A percentile compares a stretch with the other conserved stretches of the same genome.
Conservation (phyloP, 2,888 invertebrate species). For the Salpingus planirostris region DNA sequence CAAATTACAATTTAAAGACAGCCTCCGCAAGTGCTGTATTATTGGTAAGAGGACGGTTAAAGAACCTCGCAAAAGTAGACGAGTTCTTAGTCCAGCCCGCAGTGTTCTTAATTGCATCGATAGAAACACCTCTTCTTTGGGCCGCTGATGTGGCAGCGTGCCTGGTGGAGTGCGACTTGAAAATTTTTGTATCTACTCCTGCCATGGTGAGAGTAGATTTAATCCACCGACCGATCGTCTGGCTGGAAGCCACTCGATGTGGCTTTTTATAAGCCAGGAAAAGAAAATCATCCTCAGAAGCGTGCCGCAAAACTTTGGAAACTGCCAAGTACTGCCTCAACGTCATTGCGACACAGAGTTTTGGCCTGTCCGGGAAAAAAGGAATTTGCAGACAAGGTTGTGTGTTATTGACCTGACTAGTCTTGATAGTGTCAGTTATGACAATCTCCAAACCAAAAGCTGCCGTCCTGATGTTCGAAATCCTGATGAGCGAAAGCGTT, state of each 20-base stretch:
- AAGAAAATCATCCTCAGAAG: too few species aligned
- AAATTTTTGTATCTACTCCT: slow-evolving; percentile 16
- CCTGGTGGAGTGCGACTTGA: slow-evolving; percentile 16
- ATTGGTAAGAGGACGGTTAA: slow-evolving; percentile 1
- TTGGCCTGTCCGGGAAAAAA: too few species aligned
- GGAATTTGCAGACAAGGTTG: too few species aligned
- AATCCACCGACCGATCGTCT: not conserved
- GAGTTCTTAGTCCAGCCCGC: slow-evolving; percentile 18
- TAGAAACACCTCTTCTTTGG: slow-evolving; percentile 16
- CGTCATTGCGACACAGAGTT: too few species aligned
- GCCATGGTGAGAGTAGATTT: not conserved
- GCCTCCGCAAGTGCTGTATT: not conserved
- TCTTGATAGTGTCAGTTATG: too few species aligned
- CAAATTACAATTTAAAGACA: not conserved
- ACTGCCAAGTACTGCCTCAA: too few species aligned
- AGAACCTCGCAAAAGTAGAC: slow-evolving; percentile 15
- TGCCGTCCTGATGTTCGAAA: too few species aligned
- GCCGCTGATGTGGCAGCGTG: slow-evolving; percentile 22
- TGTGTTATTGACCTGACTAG: too few species aligned
- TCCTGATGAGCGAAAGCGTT: too few species aligned
- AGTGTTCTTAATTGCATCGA: slow-evolving; percentile 15
- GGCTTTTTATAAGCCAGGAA: too few species aligned
- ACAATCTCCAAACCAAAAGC: too few species aligned
- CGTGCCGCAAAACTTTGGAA: too few species aligned
- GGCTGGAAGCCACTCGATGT: not conserved